A percentile compares a stretch with the other conserved stretches of the same genome.
Evolutionary conservation across 2,797 vertebrate genomes (phyloP).

Genomic region (Apodemus agrarius): DNA sequence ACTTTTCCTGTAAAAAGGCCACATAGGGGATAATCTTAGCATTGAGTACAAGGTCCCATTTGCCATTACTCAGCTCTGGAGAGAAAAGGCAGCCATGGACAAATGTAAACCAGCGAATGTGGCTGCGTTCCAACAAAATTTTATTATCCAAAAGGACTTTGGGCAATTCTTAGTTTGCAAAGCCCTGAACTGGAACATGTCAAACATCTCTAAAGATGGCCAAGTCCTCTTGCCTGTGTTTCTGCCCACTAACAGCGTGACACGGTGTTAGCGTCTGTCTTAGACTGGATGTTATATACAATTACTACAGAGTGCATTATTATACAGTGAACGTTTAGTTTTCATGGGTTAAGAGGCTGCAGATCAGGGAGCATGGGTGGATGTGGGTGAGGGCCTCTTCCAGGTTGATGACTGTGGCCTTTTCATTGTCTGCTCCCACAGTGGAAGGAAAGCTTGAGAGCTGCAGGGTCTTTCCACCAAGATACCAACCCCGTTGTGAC

Average conservation of each 20-base stretch:
- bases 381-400: neutral
- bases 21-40: slow-evolving; percentile 15
- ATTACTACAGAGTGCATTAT: neutral
- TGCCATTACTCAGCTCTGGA: neutral
- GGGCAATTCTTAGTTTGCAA: neutral
- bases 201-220: neutral
- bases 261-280: neutral
- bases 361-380: neutral
- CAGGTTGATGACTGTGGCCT: neutral
- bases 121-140: neutral
- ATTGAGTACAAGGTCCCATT: neutral
- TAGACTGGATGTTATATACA: neutral
- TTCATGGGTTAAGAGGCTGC: neutral
- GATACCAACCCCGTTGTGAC: neutral
- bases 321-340: neutral
- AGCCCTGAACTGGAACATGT: neutral
- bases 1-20: slow-evolving; percentile 1
- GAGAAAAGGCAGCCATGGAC: neutral
- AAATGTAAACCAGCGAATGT: neutral
- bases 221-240: neutral
- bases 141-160: slow-evolving; percentile 28
- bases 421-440: neutral
- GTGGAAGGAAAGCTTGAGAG: neutral
- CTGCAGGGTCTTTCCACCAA: neutral
- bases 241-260: neutral